Base-by-base conservation (phyloP, 2,797 vertebrate genomes). In the Melanotaenia pygmaea region DNA sequence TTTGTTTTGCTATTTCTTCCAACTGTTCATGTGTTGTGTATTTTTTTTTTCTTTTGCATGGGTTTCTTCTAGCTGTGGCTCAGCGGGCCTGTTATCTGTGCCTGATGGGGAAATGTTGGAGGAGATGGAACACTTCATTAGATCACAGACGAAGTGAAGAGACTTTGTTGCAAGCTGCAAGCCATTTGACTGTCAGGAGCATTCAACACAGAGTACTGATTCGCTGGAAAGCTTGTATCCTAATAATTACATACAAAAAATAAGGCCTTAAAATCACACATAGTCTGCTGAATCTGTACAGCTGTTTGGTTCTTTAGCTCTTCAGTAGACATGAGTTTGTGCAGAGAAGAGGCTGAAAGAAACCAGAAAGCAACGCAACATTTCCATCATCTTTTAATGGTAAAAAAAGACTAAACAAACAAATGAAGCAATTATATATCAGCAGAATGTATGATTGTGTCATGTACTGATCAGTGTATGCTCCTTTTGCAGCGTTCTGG, bases 181-280 rank as follows among this genome's bases (percentile, higher is more conserved):
- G 74, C 10, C 79, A 65, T 12, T 83, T 95, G 70, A 93, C 92
- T 63, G 32, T 53, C 32, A 90, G 71, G 73, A 85, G 83, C 75
- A 82, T 54, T 1, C 87, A 95, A 26, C 45, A 85, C 56, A 91
- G 91, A 80, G 86, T 54, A 8, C 91, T 98, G 62, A 65, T 60
- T 3, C 86, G 3, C 75, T 98, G 97, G 97, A 96, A 76, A 85
- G 83, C 88, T 51, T 96, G 97, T 99, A 99, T 99, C 97, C 94
- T 93, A 66, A 64, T 28, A 53, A 32, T 32, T 32, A 32, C 45
- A 35, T 38, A 32, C 1, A 12, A 16, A 34, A 3, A 26, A 60
- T 40, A 57, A 20, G 28, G 11, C 26, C 58, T 67, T 4, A 0
- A 24, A 65, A 77, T 58, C 54, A 53, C 32, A 57, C n/a, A 51